phyloP scores from a whole-genome alignment of 2,888 invertebrate species.

The Branchinecta sandiegonensis region DNA sequence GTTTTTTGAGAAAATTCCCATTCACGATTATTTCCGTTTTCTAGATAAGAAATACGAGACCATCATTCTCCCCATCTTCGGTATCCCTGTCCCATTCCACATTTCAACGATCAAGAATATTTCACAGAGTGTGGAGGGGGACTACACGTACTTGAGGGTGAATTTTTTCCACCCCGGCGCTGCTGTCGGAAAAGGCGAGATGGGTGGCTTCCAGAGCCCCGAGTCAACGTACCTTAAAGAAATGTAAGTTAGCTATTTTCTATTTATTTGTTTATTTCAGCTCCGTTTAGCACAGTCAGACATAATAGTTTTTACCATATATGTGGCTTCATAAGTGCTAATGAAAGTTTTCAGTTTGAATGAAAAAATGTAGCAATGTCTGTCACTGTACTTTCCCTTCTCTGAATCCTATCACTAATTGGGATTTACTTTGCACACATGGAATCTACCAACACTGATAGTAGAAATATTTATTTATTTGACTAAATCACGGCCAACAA shows the following conservation, averaged over 20 bases:
- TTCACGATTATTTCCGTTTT: constrained; percentile 25
- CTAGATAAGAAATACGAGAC: constrained; percentile 92
- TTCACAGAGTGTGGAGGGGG: constrained; percentile 94
- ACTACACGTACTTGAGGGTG: constrained; percentile 90
- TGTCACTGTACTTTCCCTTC: too few relatives aligned
- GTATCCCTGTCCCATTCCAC: constrained; percentile 91
- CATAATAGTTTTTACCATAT: neutral
- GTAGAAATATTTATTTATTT: too few relatives aligned
- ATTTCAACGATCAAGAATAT: constrained; percentile 99
- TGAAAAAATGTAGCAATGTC: too few relatives aligned
- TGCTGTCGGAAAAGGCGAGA: constrained; percentile 85
- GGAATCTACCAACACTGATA: too few relatives aligned
- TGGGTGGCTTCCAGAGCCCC: constrained; percentile 76
- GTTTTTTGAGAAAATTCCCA: too few relatives aligned
- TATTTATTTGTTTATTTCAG: constrained; percentile 14
- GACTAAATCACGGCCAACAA: too few relatives aligned
- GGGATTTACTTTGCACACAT: too few relatives aligned
- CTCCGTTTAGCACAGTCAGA: constrained; percentile 2
- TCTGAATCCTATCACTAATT: too few relatives aligned
- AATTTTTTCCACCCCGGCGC: constrained; percentile 98
- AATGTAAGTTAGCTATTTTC: constrained; percentile 50
- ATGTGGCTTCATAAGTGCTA: too few relatives aligned
- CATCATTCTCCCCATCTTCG: constrained; percentile 93
- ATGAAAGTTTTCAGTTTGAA: too few relatives aligned
- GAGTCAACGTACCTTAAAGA: constrained; percentile 97